Conservation (phyloP, 1,140 invertebrate species). For the Drosophila nannoptera region DNA sequence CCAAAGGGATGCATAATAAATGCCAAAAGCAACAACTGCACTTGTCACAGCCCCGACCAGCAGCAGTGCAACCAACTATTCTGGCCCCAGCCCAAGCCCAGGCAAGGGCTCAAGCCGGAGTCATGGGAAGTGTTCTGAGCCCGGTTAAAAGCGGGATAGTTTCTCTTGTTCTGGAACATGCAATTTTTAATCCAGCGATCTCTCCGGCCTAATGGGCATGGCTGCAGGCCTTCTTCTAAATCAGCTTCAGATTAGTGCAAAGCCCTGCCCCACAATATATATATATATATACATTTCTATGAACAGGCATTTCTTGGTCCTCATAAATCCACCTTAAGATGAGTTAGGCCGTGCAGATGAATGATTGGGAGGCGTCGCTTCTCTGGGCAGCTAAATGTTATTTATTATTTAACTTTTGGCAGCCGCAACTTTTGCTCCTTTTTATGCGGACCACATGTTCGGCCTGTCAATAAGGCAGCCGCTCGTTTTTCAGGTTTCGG, state of each 20-base stretch:
- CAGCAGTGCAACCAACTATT: background rate
- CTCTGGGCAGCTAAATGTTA: constrained; percentile 64
- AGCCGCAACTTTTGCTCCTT: constrained; percentile 53
- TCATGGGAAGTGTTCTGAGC: background rate
- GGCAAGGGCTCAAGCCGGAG: background rate
- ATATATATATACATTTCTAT: background rate
- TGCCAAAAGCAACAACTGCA: constrained; percentile 3
- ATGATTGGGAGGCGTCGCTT: constrained; percentile 56
- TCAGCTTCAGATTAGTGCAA: too few species aligned
- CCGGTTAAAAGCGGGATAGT: too few species aligned
- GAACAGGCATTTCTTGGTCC: background rate
- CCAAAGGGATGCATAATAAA: constrained; percentile 43
- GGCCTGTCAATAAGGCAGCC: constrained; percentile 63
- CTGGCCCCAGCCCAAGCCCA: background rate
- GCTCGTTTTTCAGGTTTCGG: constrained; percentile 36
- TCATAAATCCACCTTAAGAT: constrained; percentile 54
- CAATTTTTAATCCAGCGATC: too few species aligned
- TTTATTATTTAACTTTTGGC: constrained; percentile 73
- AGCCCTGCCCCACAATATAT: background rate
- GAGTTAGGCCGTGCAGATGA: constrained; percentile 35
- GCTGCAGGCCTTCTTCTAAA: too few species aligned
- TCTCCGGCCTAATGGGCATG: too few species aligned
- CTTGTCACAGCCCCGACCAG: background rate
- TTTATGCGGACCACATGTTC: constrained; percentile 39
- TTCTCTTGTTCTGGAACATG: too few species aligned